A percentile compares a stretch with the other conserved stretches of the same genome.
phyloP scores from a whole-genome alignment of 2,797 vertebrate species.

The Clamator glandarius region DNA sequence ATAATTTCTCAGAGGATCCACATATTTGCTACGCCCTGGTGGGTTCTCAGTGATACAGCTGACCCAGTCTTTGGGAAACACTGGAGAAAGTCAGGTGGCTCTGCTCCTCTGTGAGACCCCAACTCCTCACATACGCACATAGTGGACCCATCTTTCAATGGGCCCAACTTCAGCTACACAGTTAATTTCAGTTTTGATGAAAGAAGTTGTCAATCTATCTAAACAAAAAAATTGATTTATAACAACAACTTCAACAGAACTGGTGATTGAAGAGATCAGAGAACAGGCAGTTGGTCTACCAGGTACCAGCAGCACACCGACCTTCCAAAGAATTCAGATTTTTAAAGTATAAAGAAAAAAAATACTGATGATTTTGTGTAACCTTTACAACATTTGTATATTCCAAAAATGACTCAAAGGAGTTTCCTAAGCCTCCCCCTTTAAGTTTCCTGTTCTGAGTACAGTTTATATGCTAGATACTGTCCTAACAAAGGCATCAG shows the following conservation, averaged over 20 bases:
- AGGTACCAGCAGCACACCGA: neutral
- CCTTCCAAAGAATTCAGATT: neutral
- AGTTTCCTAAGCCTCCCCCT: neutral
- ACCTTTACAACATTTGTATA: neutral
- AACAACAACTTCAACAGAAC: neutral
- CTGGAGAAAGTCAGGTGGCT: neutral
- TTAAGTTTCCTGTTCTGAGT: neutral
- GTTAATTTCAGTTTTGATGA: slow-evolving; percentile 59
- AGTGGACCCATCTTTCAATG: slow-evolving; percentile 7
- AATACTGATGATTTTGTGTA: neutral
- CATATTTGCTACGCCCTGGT: neutral
- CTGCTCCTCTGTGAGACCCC: neutral
- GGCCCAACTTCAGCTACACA: neutral
- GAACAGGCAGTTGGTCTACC: neutral
- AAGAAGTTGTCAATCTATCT: slow-evolving; percentile 28
- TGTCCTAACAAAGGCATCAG: neutral
- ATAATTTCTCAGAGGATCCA: neutral
- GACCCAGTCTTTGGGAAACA: neutral
- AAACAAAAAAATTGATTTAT: neutral
- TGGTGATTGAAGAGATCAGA: slow-evolving; percentile 13
- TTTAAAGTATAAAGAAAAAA: neutral
- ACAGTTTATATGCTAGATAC: neutral
- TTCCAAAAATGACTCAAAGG: neutral
- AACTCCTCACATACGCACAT: neutral
- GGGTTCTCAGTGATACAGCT: neutral